Base-by-base conservation (phyloP, 2,797 vertebrate species). In the Geotrypetes seraphini region DNA sequence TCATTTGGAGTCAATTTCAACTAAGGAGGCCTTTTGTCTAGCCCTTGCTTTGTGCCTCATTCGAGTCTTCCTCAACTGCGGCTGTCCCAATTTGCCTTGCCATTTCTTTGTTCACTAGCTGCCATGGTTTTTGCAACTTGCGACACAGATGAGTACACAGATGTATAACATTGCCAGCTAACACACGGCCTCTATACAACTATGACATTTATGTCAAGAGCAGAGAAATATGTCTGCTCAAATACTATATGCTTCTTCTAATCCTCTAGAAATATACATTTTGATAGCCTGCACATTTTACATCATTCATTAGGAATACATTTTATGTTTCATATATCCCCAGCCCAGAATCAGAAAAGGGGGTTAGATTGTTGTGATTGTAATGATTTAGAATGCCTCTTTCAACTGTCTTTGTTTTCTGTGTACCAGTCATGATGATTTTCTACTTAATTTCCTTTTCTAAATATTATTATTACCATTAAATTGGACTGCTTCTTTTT, bases 371-470 rank as follows among this genome's bases (percentile, higher is more conserved):
- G 2, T 1, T 16, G 14, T 15, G 5, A 16, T 11, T 40, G 28
- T 18, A 43, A 7, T 24, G 11, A 22, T 57, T 25, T 36, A 29
- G 60, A 47, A 26, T 9, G 6, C 54, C 28, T 36, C 17, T 38
- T 43, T 9, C 18, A 26, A 10, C 17, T 3, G 47, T 60, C 29
- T 6, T 6, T 51, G 68, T 54, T 39, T 36, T 50, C 20, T 28
- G 20, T 27, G 29, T 50, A 22, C 31, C 49, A 31, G 59, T n/a
- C 51, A 46, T 26, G 43, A 22, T 42, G 44, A 39, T 5, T 1
- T 38, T 36, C 57, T 32, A 14, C 32, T 28, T 7, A 2, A 22
- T 28, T 26, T 34, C 33, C 63, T 71, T 75, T 64, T 63, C 51
- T 21, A 55, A 26, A 44, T 36, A 65, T 17, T 12, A 33, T 4